Percentiles rank a stretch among this genome's conserved stretches.
These are phyloP conservation scores for Peromyscus californicus DNA, from an alignment of 2,113 vertebrate species.

Conservation along the genomic window DNA sequence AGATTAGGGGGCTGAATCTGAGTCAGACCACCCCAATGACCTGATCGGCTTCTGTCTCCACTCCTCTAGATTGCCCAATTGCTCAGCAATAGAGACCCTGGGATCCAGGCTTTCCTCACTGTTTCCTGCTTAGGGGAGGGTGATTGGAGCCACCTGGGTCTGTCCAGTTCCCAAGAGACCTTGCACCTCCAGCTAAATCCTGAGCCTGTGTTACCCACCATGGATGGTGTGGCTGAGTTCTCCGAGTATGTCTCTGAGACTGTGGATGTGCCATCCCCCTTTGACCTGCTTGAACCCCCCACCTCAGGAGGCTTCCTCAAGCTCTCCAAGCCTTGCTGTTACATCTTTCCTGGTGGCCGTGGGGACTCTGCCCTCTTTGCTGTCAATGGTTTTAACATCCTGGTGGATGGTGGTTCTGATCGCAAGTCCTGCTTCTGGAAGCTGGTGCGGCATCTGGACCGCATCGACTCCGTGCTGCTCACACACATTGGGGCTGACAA, in stretches of 20 bases:
- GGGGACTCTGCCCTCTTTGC: constrained; percentile 99
- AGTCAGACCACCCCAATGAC: background rate
- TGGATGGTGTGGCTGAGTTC: constrained; percentile 97
- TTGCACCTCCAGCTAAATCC: constrained; percentile 94
- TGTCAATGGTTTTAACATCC: constrained; percentile 98
- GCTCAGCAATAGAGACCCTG: constrained; percentile 89
- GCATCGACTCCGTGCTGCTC: constrained; percentile 97
- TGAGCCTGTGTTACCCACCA: constrained; percentile 92
- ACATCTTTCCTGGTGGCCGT: constrained; percentile 98
- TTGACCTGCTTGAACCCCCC: constrained; percentile 97
- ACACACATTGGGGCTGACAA: constrained; percentile 99
- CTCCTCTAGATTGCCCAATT: constrained; percentile 91
- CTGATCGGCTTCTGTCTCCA: constrained; percentile 73
- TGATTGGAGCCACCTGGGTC: constrained; percentile 94
- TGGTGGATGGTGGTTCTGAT: constrained; percentile 98
- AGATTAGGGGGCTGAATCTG: background rate
- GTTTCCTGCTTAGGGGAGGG: constrained; percentile 95
- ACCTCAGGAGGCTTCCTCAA: constrained; percentile 99
- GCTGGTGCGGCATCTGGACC: constrained; percentile 96
- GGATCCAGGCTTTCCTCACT: constrained; percentile 91
- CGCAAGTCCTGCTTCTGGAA: constrained; percentile 99
- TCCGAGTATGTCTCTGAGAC: constrained; percentile 97
- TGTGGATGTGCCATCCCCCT: constrained; percentile 96
- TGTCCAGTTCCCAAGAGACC: constrained; percentile 90
- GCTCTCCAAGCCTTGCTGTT: constrained; percentile 98